Conservation (phyloP, 2,797 vertebrate genomes). For the Gadopsis bispinosus region DNA sequence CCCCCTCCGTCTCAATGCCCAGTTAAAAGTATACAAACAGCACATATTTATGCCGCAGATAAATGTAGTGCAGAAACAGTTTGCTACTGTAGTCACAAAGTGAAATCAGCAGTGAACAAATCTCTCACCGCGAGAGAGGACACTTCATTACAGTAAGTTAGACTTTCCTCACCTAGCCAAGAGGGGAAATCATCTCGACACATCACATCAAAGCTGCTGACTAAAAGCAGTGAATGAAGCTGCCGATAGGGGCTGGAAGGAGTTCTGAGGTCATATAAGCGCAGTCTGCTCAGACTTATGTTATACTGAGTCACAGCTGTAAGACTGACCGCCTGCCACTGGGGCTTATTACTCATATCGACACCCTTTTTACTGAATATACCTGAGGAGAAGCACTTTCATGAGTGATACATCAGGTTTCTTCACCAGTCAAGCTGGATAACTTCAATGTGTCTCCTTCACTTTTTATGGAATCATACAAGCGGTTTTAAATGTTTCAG, state of each 20-base stretch:
- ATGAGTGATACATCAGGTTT: conserved; percentile 1
- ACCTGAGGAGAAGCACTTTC: conserved; percentile 13
- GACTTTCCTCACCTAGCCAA: conserved; percentile 60
- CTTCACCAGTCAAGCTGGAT: neutral
- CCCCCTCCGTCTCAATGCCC: neutral
- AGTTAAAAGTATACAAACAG: conserved; percentile 7
- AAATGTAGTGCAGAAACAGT: neutral
- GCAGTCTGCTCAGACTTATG: conserved; percentile 64
- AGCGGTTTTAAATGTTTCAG: neutral
- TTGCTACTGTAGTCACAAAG: conserved; percentile 5
- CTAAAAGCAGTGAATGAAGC: conserved; percentile 57
- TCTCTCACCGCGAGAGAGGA: conserved; percentile 37
- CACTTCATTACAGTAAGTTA: conserved; percentile 53
- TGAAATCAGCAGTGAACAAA: conserved; percentile 31
- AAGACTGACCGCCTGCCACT: conserved; percentile 45
- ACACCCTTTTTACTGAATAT: conserved; percentile 26
- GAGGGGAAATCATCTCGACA: conserved; percentile 58
- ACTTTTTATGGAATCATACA: neutral
- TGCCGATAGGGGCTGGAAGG: conserved; percentile 54
- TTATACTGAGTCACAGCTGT: conserved; percentile 66
- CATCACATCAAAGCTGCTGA: conserved; percentile 62
- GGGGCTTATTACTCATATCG: conserved; percentile 50
- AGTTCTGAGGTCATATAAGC: conserved; percentile 59
- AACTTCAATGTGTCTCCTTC: neutral
- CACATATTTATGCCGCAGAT: conserved; percentile 7